Percentiles rank a stretch among this genome's conserved stretches.
These are phyloP conservation scores for Ophioderma brevispina DNA, from an alignment of 35 echinoderm and acorn worm genomes.

Conservation along the genomic window DNA sequence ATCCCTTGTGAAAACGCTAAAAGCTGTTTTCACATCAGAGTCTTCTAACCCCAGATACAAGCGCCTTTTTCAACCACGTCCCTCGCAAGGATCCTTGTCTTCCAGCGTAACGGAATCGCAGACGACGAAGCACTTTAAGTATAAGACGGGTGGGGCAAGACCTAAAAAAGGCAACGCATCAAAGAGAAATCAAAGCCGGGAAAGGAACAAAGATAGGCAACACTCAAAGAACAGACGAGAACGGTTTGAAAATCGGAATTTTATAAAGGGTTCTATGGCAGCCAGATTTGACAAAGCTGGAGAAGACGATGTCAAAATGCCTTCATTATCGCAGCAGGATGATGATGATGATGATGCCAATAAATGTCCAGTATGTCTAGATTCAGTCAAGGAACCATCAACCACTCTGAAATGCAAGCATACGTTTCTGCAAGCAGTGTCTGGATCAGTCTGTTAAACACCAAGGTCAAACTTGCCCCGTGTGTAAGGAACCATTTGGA, in stretches of 20 bases:
- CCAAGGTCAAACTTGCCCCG: slow-evolving; percentile 14
- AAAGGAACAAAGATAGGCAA: not conserved
- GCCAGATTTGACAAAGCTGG: not conserved
- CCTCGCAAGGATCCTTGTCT: not conserved
- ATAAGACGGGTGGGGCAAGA: not conserved
- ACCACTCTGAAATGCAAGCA: slow-evolving; percentile 11
- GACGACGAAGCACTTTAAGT: not conserved
- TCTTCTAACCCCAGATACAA: not conserved
- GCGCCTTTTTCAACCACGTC: not conserved
- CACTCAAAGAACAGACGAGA: too few relatives aligned
- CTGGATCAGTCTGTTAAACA: not conserved
- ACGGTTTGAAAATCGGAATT: too few relatives aligned
- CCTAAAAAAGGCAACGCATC: not conserved
- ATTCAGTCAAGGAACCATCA: not conserved
- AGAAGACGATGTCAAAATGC: not conserved
- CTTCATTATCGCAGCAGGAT: not conserved
- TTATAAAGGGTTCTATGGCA: not conserved
- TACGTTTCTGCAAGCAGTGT: slow-evolving; percentile 14
- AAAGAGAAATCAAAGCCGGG: not conserved
- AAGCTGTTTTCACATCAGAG: not conserved
- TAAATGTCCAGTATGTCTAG: slow-evolving; percentile 23
- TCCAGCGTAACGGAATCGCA: not conserved
- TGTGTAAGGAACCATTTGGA: not conserved
- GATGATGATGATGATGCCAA: not conserved
- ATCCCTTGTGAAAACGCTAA: not conserved